Evolutionary conservation across 2,113 vertebrate species (phyloP).

Genomic region (Nicator chloris): DNA sequence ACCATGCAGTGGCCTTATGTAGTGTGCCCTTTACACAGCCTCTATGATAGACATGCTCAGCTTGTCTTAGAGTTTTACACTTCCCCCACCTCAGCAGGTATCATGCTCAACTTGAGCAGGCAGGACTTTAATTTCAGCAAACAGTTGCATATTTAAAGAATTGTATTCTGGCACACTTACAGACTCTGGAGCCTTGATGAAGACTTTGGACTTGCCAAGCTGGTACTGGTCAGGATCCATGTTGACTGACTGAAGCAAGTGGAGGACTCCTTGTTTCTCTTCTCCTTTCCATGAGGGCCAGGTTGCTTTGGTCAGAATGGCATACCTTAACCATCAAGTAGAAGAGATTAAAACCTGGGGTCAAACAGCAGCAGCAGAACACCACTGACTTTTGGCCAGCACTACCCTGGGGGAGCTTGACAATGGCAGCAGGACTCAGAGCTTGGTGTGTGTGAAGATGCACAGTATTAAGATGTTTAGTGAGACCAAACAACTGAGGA

Average conservation of each 20-base stretch:
- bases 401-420: background rate
- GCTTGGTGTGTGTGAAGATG: background rate
- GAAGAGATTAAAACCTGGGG: background rate
- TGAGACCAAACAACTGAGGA: background rate
- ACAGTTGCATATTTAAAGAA: background rate
- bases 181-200: slow-evolving; percentile 97
- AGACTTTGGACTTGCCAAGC: slow-evolving; percentile 90
- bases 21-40: no score
- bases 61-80: background rate
- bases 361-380: background rate
- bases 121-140: background rate
- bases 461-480: background rate
- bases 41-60: background rate
- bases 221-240: slow-evolving; percentile 97
- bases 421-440: background rate
- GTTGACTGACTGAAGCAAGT: slow-evolving; percentile 90
- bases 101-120: background rate
- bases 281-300: slow-evolving; percentile 96
- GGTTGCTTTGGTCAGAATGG: slow-evolving; percentile 94
- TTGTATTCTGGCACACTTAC: slow-evolving; percentile 69
- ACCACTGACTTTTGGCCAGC: background rate
- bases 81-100: background rate
- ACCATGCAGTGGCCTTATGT: background rate
- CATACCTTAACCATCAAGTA: slow-evolving; percentile 77
- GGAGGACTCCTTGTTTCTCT: slow-evolving; percentile 92